Evolutionary conservation across 2,797 vertebrate species (phyloP), one percentile per base, ranked within the genome.

Genomic region (Microhierax caerulescens): DNA sequence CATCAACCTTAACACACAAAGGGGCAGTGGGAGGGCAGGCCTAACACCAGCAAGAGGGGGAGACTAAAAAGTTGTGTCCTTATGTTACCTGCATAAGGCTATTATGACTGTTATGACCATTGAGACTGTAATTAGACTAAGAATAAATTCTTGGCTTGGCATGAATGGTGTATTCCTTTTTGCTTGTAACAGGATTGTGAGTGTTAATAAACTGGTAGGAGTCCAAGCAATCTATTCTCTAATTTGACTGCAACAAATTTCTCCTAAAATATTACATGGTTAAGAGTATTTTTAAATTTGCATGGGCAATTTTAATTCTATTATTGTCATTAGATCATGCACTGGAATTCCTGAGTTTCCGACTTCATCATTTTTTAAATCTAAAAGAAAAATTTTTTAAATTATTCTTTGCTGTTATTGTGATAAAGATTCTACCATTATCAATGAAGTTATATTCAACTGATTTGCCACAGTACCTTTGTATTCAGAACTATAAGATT

Each of bases 1-100:
- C 30, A 45, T 19, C 25, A 32, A 21, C 5, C 7, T 14, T 20
- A 60, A 53, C 27, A 60, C 3, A 11, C 7, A 0, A 0, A 78
- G 13, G 22, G 34, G 15, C 17, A 48, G 36, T 3, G 7, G n/a
- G 11, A 88, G 9, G 11, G 13, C 27, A 34, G 65, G 23, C 5
- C 19, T 45, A 61, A 80, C 21, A 75, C 5, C 17, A 74, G 16
- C 54, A 39, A 73, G 69, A 70, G 30, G 14, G 4, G 3, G 14
- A n/a, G 6, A 56, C 11, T n/a, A 43, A 50, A 37, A 9, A 4
- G 30, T 69, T 37, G 23, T 34, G 28, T 15, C 36, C 43, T 37
- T 68, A 45, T 27, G 30, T 41, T 45, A 56, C 25, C 45, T 25
- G 27, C 5, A 37, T 72, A 72, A 72, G 27, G 7, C 9, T 73